A percentile compares a stretch with the other conserved stretches of the same genome.
Conservation (phyloP, 2,113 vertebrate species). For the Shinisaurus crocodilurus region DNA sequence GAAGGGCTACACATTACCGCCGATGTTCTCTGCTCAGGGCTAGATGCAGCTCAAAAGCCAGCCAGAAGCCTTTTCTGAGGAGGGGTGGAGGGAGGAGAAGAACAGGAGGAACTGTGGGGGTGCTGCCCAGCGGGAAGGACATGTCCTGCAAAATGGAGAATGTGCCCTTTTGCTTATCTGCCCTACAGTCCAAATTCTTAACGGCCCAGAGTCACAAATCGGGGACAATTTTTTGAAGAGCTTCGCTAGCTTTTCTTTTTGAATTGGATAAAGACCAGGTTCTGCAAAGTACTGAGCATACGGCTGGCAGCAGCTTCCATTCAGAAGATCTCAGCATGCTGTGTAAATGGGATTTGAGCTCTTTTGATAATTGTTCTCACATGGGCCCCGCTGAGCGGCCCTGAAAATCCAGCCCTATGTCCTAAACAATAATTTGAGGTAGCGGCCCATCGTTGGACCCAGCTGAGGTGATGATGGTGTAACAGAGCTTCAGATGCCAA, state of each 20-base stretch:
- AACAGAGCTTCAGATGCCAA: neutral
- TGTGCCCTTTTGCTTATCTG: neutral
- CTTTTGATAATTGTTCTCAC: slow-evolving; percentile 27
- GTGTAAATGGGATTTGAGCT: slow-evolving; percentile 37
- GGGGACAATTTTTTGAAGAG: too few species aligned
- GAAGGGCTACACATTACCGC: neutral
- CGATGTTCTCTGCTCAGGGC: neutral
- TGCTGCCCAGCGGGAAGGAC: neutral
- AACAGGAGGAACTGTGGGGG: neutral
- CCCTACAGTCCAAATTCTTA: neutral
- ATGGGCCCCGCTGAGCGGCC: neutral
- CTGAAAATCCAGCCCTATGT: slow-evolving; percentile 11
- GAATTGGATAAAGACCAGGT: slow-evolving; percentile 31
- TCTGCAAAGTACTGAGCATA: neutral
- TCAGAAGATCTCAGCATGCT: slow-evolving; percentile 10
- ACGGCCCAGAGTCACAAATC: neutral
- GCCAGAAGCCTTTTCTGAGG: neutral
- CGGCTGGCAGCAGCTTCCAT: neutral
- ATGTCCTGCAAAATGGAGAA: neutral
- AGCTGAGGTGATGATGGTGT: slow-evolving; percentile 24
- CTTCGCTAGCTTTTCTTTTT: neutral
- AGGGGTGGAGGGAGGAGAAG: neutral
- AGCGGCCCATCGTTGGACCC: slow-evolving; percentile 19
- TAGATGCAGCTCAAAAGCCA: neutral
- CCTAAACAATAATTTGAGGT: slow-evolving; percentile 22